Base-by-base conservation (phyloP, 1,140 invertebrate genomes). In the Caenorhabditis briggsae region DNA sequence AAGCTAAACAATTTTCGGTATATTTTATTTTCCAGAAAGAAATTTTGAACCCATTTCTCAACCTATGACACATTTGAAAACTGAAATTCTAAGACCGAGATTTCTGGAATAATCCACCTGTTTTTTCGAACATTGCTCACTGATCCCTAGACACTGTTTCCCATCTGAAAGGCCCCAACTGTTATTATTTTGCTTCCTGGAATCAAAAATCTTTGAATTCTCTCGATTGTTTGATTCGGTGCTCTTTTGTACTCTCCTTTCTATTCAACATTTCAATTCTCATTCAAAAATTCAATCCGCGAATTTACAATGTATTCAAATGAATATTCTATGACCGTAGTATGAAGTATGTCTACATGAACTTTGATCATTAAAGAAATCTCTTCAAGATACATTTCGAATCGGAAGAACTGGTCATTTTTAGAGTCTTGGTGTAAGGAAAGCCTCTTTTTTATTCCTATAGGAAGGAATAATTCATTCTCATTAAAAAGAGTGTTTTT, bases 401-500 rank as follows among this genome's bases (percentile, higher is more conserved):
- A 33, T 33, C 33, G 33, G 33, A 33, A 33, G 33, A 2, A 33
- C 3, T 33, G 33, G 33, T 33, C 33, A 33, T 33, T 33, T 33
- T 33, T 33, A 33, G 33, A 33, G 33, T 33, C 3, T 33, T 33
- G 3, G 33, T 1, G 33, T 2, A 33, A 33, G 33, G 33, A 33
- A 3, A 33, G 33, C 33, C 33, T 33, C 33, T 33, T 33, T 33
- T 33, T 2, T 33, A 33, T 33, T 33, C 16, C 9, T 53, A 14
- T 16, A 53, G 50, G 16, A 8, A 23, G 25, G 70, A 78, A 78
- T 78, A 20, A 78, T 78, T 78, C 70, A 78, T 78, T 78, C 20
- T 78, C 46, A 78, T 78, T 78, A 78, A 78, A 53, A 78, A 78
- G 70, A 78, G 70, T 78, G 70, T 78, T 78, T 78, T 78, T 46